A percentile compares a stretch with the other conserved stretches of the same genome.
Evolutionary conservation across 2,888 invertebrate species (phyloP).

Genomic region (Coelinius sp.): DNA sequence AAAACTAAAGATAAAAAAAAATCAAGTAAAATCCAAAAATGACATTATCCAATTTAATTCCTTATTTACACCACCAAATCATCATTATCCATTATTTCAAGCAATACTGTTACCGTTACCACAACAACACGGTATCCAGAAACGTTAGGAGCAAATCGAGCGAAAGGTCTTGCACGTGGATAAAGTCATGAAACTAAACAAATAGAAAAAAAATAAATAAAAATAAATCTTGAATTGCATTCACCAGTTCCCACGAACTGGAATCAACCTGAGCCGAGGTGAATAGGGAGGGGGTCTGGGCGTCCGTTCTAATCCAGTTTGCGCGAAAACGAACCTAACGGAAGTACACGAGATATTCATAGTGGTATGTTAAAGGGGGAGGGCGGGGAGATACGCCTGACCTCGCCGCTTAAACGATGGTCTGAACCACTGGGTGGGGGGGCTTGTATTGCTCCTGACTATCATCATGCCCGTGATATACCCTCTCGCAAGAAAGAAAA

Average conservation of each 20-base stretch:
- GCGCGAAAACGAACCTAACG: constrained; percentile 64
- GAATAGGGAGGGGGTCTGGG: constrained; percentile 23
- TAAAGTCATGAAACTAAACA: background rate
- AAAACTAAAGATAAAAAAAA: background rate
- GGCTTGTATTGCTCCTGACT: constrained; percentile 30
- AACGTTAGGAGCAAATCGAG: constrained; percentile 11
- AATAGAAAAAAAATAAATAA: background rate
- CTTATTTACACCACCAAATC: background rate
- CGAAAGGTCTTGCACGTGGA: constrained; percentile 14
- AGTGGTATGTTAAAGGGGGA: constrained; percentile 37
- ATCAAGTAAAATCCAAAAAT: background rate
- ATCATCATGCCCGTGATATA: constrained; percentile 2
- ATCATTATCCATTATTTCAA: background rate
- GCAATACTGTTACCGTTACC: constrained; percentile 3
- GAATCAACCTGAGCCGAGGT: constrained; percentile 11
- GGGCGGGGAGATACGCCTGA: constrained; percentile 65
- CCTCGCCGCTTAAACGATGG: constrained; percentile 60
- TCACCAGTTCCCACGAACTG: constrained; percentile 39
- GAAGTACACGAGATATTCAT: constrained; percentile 49
- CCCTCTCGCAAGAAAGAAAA: constrained; percentile 20
- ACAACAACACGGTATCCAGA: background rate
- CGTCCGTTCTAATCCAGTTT: constrained; percentile 64
- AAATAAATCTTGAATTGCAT: background rate
- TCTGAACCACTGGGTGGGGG: constrained; percentile 30
- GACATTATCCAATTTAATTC: background rate